Evolutionary conservation across 2,113 vertebrate species (phyloP).

Genomic region (Clinocottus analis): DNA sequence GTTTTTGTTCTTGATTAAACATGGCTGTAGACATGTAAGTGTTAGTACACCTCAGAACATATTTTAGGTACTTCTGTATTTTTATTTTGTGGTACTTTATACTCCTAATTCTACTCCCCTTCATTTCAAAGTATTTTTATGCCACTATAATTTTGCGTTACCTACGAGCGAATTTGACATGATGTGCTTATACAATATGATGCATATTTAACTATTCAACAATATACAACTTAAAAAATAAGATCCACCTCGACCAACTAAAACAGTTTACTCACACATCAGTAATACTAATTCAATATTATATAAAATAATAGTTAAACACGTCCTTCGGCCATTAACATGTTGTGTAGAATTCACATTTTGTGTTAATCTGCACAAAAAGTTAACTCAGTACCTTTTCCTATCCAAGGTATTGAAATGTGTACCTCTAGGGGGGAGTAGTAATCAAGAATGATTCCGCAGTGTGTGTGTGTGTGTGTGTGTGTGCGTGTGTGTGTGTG

Average conservation of each 20-base stretch:
- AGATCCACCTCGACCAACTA: neutral
- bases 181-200: neutral
- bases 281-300: neutral
- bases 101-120: neutral
- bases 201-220: neutral
- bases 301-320: neutral
- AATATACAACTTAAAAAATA: too few relatives aligned
- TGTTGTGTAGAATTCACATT: neutral
- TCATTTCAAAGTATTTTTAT: neutral
- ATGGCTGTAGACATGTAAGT: neutral
- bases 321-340: neutral
- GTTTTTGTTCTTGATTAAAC: neutral
- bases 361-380: neutral
- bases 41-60: neutral
- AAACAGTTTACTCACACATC: too few relatives aligned
- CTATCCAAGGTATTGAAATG: slow-evolving; percentile 15
- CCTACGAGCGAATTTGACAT: neutral
- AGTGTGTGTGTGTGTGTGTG: neutral
- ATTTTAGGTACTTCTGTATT: neutral
- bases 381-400: neutral
- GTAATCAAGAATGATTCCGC: slow-evolving; percentile 55
- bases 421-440: slow-evolving; percentile 87
- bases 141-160: too few relatives aligned
- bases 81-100: neutral
- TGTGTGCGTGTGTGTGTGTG: slow-evolving; percentile 13